Percentiles rank a stretch among this genome's conserved stretches.
Conservation (phyloP, 2,888 invertebrate genomes). For the Yponomeuta cagnagella region DNA sequence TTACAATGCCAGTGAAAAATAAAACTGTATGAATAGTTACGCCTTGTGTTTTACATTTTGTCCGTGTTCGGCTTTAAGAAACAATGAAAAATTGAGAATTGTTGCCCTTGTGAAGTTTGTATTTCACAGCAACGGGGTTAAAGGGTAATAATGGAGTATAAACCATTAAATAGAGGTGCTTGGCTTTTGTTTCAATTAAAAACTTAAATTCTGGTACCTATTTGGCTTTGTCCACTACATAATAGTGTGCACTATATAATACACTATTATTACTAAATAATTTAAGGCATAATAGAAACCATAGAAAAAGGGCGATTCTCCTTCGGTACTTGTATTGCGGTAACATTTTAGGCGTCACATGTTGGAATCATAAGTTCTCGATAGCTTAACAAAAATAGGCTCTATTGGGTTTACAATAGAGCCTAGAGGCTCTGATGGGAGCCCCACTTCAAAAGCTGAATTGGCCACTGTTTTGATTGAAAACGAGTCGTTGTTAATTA, state of each 20-base stretch:
- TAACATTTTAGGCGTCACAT: conserved; percentile 5
- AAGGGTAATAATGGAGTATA: neutral
- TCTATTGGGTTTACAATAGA: no score
- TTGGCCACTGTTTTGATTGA: no score
- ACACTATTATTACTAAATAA: conserved; percentile 8
- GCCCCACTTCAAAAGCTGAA: no score
- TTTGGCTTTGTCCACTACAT: conserved; percentile 4
- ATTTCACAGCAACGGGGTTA: neutral
- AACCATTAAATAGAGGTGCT: neutral
- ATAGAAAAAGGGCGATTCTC: neutral
- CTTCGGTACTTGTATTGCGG: conserved; percentile 8
- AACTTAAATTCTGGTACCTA: neutral
- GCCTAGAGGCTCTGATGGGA: no score
- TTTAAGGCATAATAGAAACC: conserved; percentile 9
- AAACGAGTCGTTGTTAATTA: no score
- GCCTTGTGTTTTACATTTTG: neutral
- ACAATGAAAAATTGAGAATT: neutral
- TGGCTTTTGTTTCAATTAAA: neutral
- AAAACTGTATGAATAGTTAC: neutral
- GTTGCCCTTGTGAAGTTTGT: neutral
- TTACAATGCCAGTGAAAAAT: neutral
- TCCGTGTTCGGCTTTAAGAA: neutral
- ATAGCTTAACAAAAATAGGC: neutral
- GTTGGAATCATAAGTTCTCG: neutral
- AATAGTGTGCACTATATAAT: neutral